A percentile compares a stretch with the other conserved stretches of the same genome.
These are phyloP conservation scores for Halisarca cf. caerulea DNA, from an alignment of 37 sponge, comb jelly and placozoan genomes.

Conservation along the genomic window DNA sequence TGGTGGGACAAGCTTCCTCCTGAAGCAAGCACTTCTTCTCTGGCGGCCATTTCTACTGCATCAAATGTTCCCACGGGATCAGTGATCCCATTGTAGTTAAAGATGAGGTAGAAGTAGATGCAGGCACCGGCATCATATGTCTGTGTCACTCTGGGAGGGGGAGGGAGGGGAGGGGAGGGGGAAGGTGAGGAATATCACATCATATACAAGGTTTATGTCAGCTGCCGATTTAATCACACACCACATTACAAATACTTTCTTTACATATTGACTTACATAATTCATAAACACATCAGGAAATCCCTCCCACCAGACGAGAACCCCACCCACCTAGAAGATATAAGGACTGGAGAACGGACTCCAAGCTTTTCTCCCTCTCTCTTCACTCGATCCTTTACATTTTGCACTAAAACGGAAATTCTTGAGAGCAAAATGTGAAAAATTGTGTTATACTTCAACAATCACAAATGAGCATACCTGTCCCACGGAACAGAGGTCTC, in stretches of 20 bases:
- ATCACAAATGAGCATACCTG: slow-evolving; percentile 53
- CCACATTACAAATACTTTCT: no score
- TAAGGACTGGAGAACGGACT: slow-evolving; percentile 33
- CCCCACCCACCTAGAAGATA: slow-evolving; percentile 51
- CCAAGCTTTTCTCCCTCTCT: slow-evolving; percentile 54
- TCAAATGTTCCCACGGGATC: slow-evolving; percentile 78
- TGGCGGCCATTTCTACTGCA: slow-evolving; percentile 78
- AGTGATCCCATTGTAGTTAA: slow-evolving; percentile 69
- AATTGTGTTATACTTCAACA: not conserved
- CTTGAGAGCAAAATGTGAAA: slow-evolving; percentile 46
- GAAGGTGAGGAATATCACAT: no score
- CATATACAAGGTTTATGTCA: no score
- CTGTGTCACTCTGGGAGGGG: slow-evolving; percentile 93
- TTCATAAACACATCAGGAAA: no score
- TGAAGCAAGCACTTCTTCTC: slow-evolving; percentile 85
- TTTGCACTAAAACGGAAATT: slow-evolving; percentile 62
- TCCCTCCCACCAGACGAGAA: no score
- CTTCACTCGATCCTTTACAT: slow-evolving; percentile 72
- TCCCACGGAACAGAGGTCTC: slow-evolving; percentile 97
- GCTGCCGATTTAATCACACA: no score
- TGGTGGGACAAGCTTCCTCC: slow-evolving; percentile 96
- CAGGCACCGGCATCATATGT: slow-evolving; percentile 92
- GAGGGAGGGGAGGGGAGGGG: no score
- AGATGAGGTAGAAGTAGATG: slow-evolving; percentile 89
- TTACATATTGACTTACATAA: no score